Evolutionary conservation across 2,113 vertebrate species (phyloP).

Genomic region (Cryptomyrus ogoouensis): DNA sequence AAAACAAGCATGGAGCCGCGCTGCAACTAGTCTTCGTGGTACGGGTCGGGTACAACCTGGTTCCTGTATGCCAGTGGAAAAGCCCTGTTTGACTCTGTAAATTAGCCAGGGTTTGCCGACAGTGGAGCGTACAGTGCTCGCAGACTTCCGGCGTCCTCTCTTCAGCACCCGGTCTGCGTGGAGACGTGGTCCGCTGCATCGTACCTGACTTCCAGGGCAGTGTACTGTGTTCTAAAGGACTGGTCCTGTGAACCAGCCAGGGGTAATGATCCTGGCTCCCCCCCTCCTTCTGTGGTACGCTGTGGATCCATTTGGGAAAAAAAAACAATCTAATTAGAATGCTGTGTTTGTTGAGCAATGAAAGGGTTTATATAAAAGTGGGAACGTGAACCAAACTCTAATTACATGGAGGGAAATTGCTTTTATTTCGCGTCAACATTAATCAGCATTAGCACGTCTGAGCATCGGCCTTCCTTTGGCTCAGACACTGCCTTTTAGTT

Average conservation of each 20-base stretch:
- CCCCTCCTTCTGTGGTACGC: not conserved
- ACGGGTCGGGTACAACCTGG: not conserved
- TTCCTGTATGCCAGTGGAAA: not conserved
- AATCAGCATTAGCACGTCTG: conserved; percentile 18
- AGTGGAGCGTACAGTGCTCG: not conserved
- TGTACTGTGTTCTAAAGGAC: not conserved
- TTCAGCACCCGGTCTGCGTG: not conserved
- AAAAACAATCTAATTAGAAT: conserved; percentile 12
- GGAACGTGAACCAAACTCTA: conserved; percentile 31
- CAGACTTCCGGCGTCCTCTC: not conserved
- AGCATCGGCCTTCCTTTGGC: not conserved
- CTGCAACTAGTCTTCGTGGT: not conserved
- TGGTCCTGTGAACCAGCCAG: not conserved
- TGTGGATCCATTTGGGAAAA: not conserved
- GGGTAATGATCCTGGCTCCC: not conserved
- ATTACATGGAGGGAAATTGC: conserved; percentile 34
- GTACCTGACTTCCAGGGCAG: not conserved
- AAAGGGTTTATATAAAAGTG: conserved; percentile 9
- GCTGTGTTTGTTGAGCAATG: not conserved
- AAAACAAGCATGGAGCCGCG: not conserved
- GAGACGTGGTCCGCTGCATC: not conserved
- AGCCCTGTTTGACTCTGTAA: not conserved
- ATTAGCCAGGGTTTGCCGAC: not conserved
- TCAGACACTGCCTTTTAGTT: not conserved
- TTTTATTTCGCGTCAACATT: not conserved